Evolutionary conservation across 2,797 vertebrate species (phyloP).

Genomic region (Trachurus trachurus): DNA sequence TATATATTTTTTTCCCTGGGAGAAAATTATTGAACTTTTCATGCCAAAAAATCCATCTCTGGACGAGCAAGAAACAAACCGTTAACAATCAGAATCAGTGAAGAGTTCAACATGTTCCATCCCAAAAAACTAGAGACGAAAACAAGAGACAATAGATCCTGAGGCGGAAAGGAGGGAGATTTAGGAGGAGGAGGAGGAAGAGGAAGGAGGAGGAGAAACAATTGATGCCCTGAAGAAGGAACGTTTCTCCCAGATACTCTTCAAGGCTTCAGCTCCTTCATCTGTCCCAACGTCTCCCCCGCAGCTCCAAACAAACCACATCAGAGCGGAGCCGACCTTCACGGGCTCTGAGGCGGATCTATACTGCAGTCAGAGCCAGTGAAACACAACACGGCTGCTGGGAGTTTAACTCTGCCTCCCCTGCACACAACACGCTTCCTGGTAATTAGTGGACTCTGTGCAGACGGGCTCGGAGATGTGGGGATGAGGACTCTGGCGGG

Average conservation of each 20-base stretch:
- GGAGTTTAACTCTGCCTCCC: slow-evolving; percentile 12
- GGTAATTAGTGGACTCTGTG: neutral
- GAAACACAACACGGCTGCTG: slow-evolving; percentile 6
- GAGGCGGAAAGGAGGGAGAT: neutral
- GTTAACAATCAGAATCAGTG: neutral
- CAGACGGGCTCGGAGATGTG: neutral
- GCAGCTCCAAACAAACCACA: slow-evolving; percentile 22
- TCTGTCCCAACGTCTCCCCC: neutral
- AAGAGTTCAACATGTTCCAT: neutral
- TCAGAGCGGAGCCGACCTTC: slow-evolving; percentile 32
- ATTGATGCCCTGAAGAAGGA: slow-evolving; percentile 14
- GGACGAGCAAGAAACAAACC: neutral
- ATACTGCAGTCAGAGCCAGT: slow-evolving; percentile 17
- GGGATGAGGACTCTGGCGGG: neutral
- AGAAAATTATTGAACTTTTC: too few relatives aligned
- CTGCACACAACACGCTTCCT: slow-evolving; percentile 12
- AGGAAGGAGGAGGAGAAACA: slow-evolving; percentile 16
- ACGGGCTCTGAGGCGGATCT: slow-evolving; percentile 18
- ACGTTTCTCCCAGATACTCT: slow-evolving; percentile 16
- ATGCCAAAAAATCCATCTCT: neutral
- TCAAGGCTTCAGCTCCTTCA: slow-evolving; percentile 27
- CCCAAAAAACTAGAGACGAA: neutral
- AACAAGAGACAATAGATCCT: neutral
- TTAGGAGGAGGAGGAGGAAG: slow-evolving; percentile 6
- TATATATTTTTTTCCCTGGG: too few relatives aligned